Base-by-base conservation (phyloP, 2,888 invertebrate genomes). In the Parochlus steinenii region DNA sequence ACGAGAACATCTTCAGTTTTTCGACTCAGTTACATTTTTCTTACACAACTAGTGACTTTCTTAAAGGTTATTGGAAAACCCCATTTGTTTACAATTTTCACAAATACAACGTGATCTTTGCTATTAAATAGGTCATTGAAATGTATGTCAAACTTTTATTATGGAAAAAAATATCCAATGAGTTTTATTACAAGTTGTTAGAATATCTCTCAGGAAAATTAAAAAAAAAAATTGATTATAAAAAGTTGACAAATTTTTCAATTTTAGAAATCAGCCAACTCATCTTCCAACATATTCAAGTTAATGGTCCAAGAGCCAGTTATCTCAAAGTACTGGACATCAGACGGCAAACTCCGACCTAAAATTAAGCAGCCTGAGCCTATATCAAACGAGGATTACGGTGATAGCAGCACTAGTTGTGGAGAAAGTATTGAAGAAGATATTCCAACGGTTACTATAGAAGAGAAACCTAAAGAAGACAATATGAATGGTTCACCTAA, bases 281-380 rank as follows among this genome's bases (percentile, higher is more conserved):
- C 58, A 2, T 58, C 58, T 4, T 55, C 58, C 20, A 55, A 53
- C 44, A 39, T 59, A n/a, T 43, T 58, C 1, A 58, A 56, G 1
- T 41, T 59, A 28, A 37, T 59, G 28, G 54, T 55, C 25, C 56
- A 58, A 40, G 58, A 64, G 66, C 51, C 68, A 68, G 62, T 50
- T 53, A 40, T 50, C 59, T 53, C 58, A 58, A 58, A 52, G 56
- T 53, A 45, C 40, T 43, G 41, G 47, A 47, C 50, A 49, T 54
- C 52, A 49, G 52, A 50, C 46, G 37, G 31, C 24, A 19, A 11
- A 17, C 36, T 17, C 16, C 24, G n/a, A 28, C 30, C 7, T 8
- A 26, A 19, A 33, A 26, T 8, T 14, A 6, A 27, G 17, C 27
- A 20, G 14, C 26, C 2, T 15, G 11, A 28, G 16, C 15, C 12